These are phyloP conservation scores for Drosophila willistoni DNA, from an alignment of 1,140 invertebrate species.

Conservation along the genomic window DNA sequence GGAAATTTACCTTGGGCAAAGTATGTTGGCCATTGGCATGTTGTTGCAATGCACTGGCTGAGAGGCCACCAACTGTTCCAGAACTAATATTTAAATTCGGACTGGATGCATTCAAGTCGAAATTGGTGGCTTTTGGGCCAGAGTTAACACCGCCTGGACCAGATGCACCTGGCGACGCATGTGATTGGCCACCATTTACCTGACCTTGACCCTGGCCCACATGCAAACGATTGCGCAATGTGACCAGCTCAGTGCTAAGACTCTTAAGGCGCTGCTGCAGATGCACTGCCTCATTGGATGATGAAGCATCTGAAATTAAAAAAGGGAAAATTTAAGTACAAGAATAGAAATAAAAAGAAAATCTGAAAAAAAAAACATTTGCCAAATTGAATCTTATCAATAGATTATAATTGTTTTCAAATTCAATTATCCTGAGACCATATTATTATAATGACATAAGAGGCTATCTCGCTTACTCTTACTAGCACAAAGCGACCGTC, in stretches of 20 bases:
- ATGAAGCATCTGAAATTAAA: slow-evolving; percentile 90
- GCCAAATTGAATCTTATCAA: too few species aligned
- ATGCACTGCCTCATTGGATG: slow-evolving; percentile 95
- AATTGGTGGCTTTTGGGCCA: slow-evolving; percentile 52
- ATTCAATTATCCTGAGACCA: too few species aligned
- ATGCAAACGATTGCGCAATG: slow-evolving; percentile 92
- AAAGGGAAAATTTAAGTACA: too few species aligned
- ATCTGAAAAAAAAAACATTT: too few species aligned
- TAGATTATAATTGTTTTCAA: too few species aligned
- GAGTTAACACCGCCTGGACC: slow-evolving; percentile 12
- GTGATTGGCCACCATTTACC: slow-evolving; percentile 58
- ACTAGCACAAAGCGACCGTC: too few species aligned
- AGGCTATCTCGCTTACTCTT: too few species aligned
- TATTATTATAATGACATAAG: too few species aligned
- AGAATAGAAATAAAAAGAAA: too few species aligned
- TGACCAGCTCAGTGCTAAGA: slow-evolving; percentile 94
- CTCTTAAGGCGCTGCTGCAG: slow-evolving; percentile 94
- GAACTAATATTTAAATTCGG: slow-evolving; percentile 64
- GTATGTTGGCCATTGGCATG: slow-evolving; percentile 62
- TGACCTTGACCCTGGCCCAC: slow-evolving; percentile 85
- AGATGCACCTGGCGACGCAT: slow-evolving; percentile 24
- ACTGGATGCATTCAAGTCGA: slow-evolving; percentile 73
- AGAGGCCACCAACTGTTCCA: slow-evolving; percentile 36
- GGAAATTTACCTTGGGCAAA: slow-evolving; percentile 49
- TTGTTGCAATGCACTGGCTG: slow-evolving; percentile 65